A percentile compares a stretch with the other conserved stretches of the same genome.
Evolutionary conservation across 1,140 invertebrate species (phyloP).

Genomic region (Drosophila ananassae): DNA sequence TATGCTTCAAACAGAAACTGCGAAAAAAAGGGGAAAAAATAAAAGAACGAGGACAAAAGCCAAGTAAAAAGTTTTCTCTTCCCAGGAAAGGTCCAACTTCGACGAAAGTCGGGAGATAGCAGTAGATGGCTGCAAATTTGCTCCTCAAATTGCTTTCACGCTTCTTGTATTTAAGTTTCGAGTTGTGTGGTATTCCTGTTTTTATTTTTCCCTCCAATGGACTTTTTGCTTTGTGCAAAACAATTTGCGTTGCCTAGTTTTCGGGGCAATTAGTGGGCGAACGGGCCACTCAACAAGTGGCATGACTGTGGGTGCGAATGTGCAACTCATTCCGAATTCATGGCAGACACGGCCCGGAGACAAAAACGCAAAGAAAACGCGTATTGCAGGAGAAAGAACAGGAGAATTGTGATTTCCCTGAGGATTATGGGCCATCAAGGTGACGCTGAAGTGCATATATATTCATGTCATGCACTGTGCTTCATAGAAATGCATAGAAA

Average conservation of each 20-base stretch:
- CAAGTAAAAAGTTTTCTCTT: slow-evolving; percentile 44
- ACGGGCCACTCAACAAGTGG: slow-evolving; percentile 52
- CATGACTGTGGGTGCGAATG: slow-evolving; percentile 19
- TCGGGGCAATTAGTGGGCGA: slow-evolving; percentile 61
- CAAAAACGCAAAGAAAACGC: slow-evolving; percentile 52
- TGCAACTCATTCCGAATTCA: slow-evolving; percentile 67
- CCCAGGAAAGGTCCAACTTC: slow-evolving; percentile 62
- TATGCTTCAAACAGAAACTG: slow-evolving; percentile 54
- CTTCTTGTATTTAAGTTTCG: slow-evolving; percentile 70
- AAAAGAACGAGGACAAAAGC: slow-evolving; percentile 19
- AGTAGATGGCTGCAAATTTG: slow-evolving; percentile 22
- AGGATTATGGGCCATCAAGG: slow-evolving; percentile 42
- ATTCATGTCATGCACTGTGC: slow-evolving; percentile 27
- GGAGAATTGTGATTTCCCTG: slow-evolving; percentile 33
- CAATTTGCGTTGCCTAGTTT: slow-evolving; percentile 67
- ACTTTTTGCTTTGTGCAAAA: slow-evolving; percentile 54
- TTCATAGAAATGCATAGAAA: slow-evolving; percentile 42
- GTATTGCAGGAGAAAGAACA: slow-evolving; percentile 30
- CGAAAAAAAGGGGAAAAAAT: slow-evolving; percentile 28
- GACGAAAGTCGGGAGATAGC: slow-evolving; percentile 66
- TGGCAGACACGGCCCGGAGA: slow-evolving; percentile 50
- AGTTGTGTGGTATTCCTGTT: slow-evolving; percentile 42
- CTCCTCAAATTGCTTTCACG: slow-evolving; percentile 61
- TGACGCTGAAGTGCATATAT: slow-evolving; percentile 11
- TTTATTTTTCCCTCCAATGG: slow-evolving; percentile 34